phyloP scores from a whole-genome alignment of 2,797 vertebrate genomes.

The Alauda arvensis region DNA sequence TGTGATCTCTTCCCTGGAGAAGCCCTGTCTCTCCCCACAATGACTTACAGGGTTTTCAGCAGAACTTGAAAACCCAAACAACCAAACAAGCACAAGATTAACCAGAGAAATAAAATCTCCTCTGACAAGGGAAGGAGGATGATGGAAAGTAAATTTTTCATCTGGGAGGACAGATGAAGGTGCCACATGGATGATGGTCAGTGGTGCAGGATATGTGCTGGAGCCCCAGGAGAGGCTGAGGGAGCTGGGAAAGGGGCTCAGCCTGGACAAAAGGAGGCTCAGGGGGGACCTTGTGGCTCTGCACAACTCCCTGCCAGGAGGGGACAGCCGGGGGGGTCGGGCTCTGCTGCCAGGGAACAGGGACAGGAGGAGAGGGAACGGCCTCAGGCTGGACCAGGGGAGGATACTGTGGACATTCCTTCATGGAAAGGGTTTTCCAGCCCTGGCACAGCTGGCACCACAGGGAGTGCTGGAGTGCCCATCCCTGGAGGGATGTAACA shows the following conservation, averaged over 20 bases:
- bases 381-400: background rate
- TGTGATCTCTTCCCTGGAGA: background rate
- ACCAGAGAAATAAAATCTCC: background rate
- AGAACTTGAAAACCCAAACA: background rate
- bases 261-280: background rate
- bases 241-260: background rate
- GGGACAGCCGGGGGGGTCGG: background rate
- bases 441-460: background rate
- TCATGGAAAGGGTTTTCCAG: accelerated
- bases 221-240: background rate
- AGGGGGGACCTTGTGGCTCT: background rate
- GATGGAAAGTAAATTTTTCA: background rate
- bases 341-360: background rate
- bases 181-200: background rate
- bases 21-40: background rate
- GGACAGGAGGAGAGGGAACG: background rate
- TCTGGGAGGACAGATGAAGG: background rate
- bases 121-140: background rate
- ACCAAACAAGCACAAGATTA: background rate
- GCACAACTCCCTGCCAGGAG: background rate
- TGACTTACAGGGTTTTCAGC: background rate
- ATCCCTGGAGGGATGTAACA: background rate
- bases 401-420: accelerated
- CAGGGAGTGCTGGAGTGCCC: background rate
- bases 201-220: background rate